These are phyloP conservation scores for Globia sparganii DNA, from an alignment of 2,888 invertebrate species.

Conservation along the genomic window DNA sequence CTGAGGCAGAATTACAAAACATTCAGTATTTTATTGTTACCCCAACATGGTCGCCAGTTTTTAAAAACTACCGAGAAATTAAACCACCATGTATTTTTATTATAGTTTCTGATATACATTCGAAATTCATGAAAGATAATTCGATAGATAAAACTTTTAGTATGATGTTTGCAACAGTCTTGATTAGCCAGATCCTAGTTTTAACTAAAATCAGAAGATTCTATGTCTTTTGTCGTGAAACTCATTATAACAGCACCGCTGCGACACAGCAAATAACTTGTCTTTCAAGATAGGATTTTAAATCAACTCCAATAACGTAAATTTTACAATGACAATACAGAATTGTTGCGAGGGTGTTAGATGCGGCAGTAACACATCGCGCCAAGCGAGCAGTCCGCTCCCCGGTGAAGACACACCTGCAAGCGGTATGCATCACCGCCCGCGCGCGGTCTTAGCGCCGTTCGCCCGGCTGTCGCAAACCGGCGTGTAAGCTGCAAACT, in stretches of 20 bases:
- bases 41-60: constrained; percentile 72
- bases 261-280: neutral
- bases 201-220: constrained; percentile 24
- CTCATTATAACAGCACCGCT: constrained; percentile 32
- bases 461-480: too few relatives aligned
- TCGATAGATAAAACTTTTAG: neutral
- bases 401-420: neutral
- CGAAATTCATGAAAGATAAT: constrained; percentile 1
- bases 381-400: neutral
- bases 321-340: neutral
- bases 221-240: constrained; percentile 73
- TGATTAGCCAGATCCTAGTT: neutral
- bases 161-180: constrained; percentile 37
- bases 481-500: too few relatives aligned
- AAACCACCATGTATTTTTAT: constrained; percentile 75
- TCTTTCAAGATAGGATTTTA: neutral
- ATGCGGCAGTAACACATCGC: neutral
- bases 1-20: constrained; percentile 68
- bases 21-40: constrained; percentile 36
- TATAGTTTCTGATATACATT: constrained; percentile 59
- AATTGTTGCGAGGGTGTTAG: neutral
- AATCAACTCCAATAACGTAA: neutral
- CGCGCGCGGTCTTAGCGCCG: too few relatives aligned
- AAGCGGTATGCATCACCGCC: too few relatives aligned
- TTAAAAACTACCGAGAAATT: constrained; percentile 67